A percentile compares a stretch with the other conserved stretches of the same genome.
phyloP scores from a whole-genome alignment of 2,113 vertebrate genomes.

The Rhipidura dahli region DNA sequence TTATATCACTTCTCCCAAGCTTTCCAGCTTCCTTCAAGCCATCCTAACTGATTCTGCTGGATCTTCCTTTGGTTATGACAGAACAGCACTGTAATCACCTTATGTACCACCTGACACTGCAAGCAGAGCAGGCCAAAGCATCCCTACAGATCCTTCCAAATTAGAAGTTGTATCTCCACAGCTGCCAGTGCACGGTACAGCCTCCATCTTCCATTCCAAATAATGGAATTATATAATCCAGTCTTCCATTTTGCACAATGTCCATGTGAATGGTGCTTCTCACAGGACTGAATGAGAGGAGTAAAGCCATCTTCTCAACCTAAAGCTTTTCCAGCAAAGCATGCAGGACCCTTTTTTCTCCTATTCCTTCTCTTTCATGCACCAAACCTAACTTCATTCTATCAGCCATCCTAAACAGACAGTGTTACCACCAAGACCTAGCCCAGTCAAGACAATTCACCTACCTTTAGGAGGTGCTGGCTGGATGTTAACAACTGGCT shows the following conservation, averaged over 20 bases:
- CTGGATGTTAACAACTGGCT: conserved; percentile 81
- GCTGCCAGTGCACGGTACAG: not conserved
- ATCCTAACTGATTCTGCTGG: not conserved
- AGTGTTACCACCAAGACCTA: not conserved
- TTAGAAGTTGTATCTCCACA: not conserved
- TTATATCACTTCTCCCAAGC: not conserved
- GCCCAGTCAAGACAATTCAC: not conserved
- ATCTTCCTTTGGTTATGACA: not conserved
- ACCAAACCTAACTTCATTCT: not conserved
- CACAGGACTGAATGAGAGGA: not conserved
- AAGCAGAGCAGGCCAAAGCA: not conserved
- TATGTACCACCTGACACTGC: not conserved
- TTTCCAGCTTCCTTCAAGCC: not conserved
- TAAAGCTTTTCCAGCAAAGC: not conserved
- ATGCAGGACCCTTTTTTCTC: not conserved
- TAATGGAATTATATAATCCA: not conserved
- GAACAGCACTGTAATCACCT: not conserved
- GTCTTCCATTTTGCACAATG: not conserved
- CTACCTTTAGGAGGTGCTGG: conserved; percentile 84
- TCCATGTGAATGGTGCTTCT: not conserved
- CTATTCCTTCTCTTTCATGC: not conserved
- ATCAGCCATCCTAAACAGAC: not conserved
- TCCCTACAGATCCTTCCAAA: not conserved
- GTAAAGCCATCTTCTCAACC: not conserved
- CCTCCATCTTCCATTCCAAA: not conserved